Conservation (phyloP, 2,113 vertebrate genomes). For the Microtus pennsylvanicus region DNA sequence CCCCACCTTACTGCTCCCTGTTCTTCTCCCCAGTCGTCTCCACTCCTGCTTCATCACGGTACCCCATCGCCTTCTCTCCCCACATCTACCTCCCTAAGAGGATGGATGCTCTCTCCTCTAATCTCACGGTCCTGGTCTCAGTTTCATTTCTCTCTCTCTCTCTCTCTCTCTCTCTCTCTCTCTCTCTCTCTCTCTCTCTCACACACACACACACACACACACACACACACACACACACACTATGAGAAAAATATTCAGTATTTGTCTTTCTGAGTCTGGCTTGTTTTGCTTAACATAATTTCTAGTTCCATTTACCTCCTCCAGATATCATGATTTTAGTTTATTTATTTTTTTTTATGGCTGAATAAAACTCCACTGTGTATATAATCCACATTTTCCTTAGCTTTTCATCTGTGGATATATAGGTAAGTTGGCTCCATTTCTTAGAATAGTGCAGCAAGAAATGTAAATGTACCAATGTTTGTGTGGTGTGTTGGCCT, state of each 20-base stretch:
- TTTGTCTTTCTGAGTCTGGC: neutral
- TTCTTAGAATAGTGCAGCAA: neutral
- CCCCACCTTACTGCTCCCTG: neutral
- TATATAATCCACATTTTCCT: neutral
- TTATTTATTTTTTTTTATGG: neutral
- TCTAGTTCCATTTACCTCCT: neutral
- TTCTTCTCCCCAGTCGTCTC: neutral
- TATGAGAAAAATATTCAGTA: neutral
- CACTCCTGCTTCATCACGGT: neutral
- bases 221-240: neutral
- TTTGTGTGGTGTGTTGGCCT: neutral
- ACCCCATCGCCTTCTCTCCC: neutral
- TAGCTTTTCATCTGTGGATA: neutral
- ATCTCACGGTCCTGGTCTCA: neutral
- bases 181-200: no score
- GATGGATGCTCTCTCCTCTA: neutral
- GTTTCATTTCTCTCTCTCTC: neutral
- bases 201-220: neutral
- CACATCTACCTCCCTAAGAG: neutral
- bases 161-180: no score
- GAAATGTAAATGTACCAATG: neutral
- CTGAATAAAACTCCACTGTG: neutral
- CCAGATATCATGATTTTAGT: neutral
- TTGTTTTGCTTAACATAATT: constrained; percentile 5
- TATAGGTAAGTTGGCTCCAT: neutral